Percentiles rank a stretch among this genome's conserved stretches.
These are phyloP conservation scores for Cyprinodon diabolis DNA, from an alignment of 2,797 vertebrate genomes.

Conservation along the genomic window DNA sequence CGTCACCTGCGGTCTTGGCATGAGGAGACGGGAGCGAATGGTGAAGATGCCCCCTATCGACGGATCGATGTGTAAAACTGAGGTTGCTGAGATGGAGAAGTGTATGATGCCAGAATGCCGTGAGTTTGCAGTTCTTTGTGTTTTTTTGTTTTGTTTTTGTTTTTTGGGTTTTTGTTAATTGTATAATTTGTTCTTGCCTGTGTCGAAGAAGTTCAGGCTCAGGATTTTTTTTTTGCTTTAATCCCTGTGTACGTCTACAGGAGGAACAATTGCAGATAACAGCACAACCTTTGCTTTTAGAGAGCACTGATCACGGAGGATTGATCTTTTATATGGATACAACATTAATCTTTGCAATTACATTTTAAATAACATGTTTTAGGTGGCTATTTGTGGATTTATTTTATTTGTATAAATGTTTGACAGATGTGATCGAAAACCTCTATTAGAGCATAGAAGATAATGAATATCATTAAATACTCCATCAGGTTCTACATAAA, in stretches of 20 bases:
- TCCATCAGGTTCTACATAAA: background rate
- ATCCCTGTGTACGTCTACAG: too few species aligned
- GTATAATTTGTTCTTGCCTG: too few species aligned
- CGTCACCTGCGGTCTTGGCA: slow-evolving; percentile 89
- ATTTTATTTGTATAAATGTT: background rate
- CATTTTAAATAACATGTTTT: too few species aligned
- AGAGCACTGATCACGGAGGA: too few species aligned
- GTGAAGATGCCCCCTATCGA: slow-evolving; percentile 94
- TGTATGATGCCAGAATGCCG: slow-evolving; percentile 98
- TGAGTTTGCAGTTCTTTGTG: slow-evolving; percentile 71
- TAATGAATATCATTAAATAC: background rate
- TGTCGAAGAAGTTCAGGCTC: too few species aligned
- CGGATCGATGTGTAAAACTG: slow-evolving; percentile 89
- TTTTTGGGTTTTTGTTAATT: background rate
- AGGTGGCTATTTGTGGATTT: too few species aligned
- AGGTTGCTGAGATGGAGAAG: slow-evolving; percentile 91
- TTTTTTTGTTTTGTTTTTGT: background rate
- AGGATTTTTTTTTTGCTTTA: too few species aligned
- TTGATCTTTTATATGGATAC: too few species aligned
- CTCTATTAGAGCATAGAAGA: background rate
- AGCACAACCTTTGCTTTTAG: too few species aligned
- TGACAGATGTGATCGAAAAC: background rate
- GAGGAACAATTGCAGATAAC: too few species aligned
- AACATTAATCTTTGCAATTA: too few species aligned
- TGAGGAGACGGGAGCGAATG: slow-evolving; percentile 91